A percentile compares a stretch with the other conserved stretches of the same genome.
Evolutionary conservation across 2,888 invertebrate species (phyloP).

Genomic region (Epinotia brunnichana): DNA sequence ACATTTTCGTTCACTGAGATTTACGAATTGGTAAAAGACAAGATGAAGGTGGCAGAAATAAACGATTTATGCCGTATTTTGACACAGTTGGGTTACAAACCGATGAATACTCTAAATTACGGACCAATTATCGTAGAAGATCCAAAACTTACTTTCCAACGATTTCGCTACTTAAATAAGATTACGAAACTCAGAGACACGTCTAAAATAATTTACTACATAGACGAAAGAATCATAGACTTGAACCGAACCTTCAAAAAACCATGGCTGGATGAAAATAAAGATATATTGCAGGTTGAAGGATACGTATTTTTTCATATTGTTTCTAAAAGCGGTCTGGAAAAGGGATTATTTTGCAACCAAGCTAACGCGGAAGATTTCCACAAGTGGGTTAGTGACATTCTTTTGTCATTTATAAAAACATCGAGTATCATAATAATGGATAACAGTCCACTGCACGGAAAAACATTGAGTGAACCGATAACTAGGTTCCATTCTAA

Average conservation of each 20-base stretch:
- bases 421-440: constrained; percentile 59
- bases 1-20: constrained; percentile 46
- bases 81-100: constrained; percentile 52
- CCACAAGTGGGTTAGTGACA: constrained; percentile 62
- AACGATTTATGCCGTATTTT: constrained; percentile 46
- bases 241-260: constrained; percentile 48
- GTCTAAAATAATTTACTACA: constrained; percentile 55
- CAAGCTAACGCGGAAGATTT: constrained; percentile 53
- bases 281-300: constrained; percentile 35
- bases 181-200: constrained; percentile 52
- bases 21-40: constrained; percentile 41
- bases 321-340: constrained; percentile 52
- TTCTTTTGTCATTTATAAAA: constrained; percentile 53
- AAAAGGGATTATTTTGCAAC: constrained; percentile 56
- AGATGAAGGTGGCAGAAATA: constrained; percentile 41
- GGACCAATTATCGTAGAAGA: constrained; percentile 59
- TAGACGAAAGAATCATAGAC: constrained; percentile 60
- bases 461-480: constrained; percentile 45
- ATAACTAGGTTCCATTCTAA: constrained; percentile 62
- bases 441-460: constrained; percentile 56
- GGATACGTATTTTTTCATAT: constrained; percentile 55
- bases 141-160: constrained; percentile 59
- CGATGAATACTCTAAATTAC: constrained; percentile 44
- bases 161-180: constrained; percentile 58
- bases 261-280: constrained; percentile 40